Percentiles rank a stretch among this genome's conserved stretches.
Evolutionary conservation across 53 echinoderm and acorn worm genomes (phyloP).

Genomic region (Temnopleurus reevesii): DNA sequence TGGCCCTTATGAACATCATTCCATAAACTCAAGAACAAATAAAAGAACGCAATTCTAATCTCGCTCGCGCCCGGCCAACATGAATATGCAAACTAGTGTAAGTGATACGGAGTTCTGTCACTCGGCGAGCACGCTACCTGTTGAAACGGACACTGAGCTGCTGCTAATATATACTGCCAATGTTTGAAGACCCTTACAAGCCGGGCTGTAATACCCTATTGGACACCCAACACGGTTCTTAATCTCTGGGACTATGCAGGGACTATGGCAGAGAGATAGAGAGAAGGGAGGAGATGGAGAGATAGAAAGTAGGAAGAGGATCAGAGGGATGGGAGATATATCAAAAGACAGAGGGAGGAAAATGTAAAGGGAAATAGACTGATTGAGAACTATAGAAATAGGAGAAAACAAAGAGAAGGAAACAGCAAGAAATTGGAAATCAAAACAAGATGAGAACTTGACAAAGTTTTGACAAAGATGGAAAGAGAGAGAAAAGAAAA

Average conservation of each 20-base stretch:
- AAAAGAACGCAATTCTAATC: conserved; percentile 30
- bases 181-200: conserved; percentile 44
- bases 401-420: neutral
- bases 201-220: conserved; percentile 33
- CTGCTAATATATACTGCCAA: conserved; percentile 46
- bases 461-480: neutral
- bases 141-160: conserved; percentile 46
- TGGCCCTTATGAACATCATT: neutral
- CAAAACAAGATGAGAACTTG: neutral
- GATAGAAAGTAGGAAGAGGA: neutral
- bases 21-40: neutral
- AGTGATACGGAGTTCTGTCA: conserved; percentile 37
- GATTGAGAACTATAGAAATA: no score
- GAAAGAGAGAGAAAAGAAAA: neutral
- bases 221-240: conserved; percentile 51
- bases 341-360: neutral
- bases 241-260: conserved; percentile 27
- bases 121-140: conserved; percentile 26
- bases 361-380: neutral
- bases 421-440: neutral
- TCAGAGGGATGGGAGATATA: neutral
- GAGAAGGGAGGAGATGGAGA: neutral
- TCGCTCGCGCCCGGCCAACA: neutral
- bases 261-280: neutral
- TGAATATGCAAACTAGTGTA: conserved; percentile 46